These are phyloP conservation scores for Odontomachus brunneus DNA, from an alignment of 1,140 invertebrate species.

Conservation along the genomic window DNA sequence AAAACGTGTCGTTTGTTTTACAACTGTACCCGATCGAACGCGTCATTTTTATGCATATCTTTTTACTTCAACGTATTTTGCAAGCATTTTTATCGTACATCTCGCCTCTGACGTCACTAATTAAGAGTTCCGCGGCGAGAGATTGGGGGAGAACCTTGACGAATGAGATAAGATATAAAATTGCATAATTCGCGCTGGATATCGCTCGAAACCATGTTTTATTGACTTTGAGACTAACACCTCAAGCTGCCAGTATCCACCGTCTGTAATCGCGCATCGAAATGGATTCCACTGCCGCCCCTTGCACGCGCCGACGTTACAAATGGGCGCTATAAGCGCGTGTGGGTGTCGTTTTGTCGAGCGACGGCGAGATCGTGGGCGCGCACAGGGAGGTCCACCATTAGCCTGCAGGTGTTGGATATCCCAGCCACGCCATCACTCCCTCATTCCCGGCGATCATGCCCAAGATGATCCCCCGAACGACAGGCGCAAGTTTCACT, in stretches of 20 bases:
- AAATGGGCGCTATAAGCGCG: slow-evolving; percentile 69
- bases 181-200: not conserved
- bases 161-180: not conserved
- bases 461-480: slow-evolving; percentile 70
- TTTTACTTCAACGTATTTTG: too few species aligned
- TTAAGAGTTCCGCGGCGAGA: too few species aligned
- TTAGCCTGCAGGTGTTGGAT: slow-evolving; percentile 80
- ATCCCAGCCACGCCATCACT: slow-evolving; percentile 71
- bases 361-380: slow-evolving; percentile 36
- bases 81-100: too few species aligned
- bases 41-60: too few species aligned
- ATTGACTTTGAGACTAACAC: slow-evolving; percentile 32
- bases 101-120: too few species aligned
- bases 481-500: slow-evolving; percentile 62
- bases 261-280: slow-evolving; percentile 19
- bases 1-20: too few species aligned
- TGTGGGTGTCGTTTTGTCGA: slow-evolving; percentile 45
- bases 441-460: slow-evolving; percentile 71
- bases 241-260: not conserved
- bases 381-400: slow-evolving; percentile 61
- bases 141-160: too few species aligned
- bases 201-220: not conserved
- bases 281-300: slow-evolving; percentile 42
- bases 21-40: too few species aligned
- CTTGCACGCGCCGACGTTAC: slow-evolving; percentile 63